Evolutionary conservation across 2,797 vertebrate genomes (phyloP), one percentile per base, ranked within the genome.

Genomic region (Lutjanus argentimaculatus): DNA sequence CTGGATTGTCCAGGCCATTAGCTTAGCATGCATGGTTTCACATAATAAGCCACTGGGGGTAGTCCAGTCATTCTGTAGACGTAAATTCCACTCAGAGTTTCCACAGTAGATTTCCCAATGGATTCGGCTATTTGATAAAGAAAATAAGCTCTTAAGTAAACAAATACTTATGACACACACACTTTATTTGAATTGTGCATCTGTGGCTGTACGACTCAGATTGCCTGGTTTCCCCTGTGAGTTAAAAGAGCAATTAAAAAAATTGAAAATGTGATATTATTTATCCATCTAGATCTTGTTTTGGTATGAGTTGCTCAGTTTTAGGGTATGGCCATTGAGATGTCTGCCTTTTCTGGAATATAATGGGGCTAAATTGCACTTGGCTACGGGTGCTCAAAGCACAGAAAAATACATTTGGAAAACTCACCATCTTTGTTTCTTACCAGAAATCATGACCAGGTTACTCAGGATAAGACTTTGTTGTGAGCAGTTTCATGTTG

Each of bases 51-150:
- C 25, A 42, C 15, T 5, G 17, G 7, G 25, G 17, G 42, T 13
- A 30, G 22, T 53, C 22, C 8, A 56, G 61, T 14, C 9, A n/a
- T 46, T 53, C 11, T 16, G 12, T 43, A 4, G 42, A 67, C 0
- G 14, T 77, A 25, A 70, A 64, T 46, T 13, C n/a, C 1, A 6
- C 45, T 75, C 75, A 66, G 10, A 79, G 43, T 72, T 80, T 77
- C 77, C 76, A 82, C 42, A 17, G 59, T 9, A 71, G 15, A 67
- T 75, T 76, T 73, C 51, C 49, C 15, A 14, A 53, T 7, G 3
- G 4, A 71, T 59, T 19, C 17, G 8, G 42, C 7, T 43, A 8
- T 21, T 61, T 52, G 6, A 22, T 64, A 19, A 51, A 52, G 7
- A 66, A 42, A 64, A 68, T 10, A 12, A 40, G 2, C 49, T 8